Base-by-base conservation (phyloP, 2,797 vertebrate species). In the Cryptoblepharus egeriae region DNA sequence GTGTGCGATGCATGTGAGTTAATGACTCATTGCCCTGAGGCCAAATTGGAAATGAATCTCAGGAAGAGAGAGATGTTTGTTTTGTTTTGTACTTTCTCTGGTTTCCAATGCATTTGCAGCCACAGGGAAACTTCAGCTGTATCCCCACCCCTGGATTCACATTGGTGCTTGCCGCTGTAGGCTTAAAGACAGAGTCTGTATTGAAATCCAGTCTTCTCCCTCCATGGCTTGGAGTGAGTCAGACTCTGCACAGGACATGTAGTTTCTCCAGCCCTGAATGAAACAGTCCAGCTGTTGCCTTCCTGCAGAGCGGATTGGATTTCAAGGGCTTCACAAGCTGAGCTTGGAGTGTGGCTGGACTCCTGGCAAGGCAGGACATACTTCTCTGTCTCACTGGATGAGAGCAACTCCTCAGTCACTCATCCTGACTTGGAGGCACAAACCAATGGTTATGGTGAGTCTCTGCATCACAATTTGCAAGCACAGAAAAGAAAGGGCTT, bases 251-350 rank as follows among this genome's bases (percentile, higher is more conserved):
- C 35, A 82, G 82, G n/a, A 0, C 79, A 6, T 80, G 82, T 80
- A 0, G 74, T 26, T 77, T 75, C 88, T 87, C 87, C 83, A 1
- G 75, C 86, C 90, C 58, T 84, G 32, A 88, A 85, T 91, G 92
- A 93, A 90, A 88, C 74, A 61, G 72, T 84, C 88, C 91, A 93
- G 92, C 92, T 92, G 93, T 88, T 92, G 85, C 88, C 64, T 42
- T 45, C 83, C 88, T 39, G 85, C 80, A 86, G 78, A 72, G 88
- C 83, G 83, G 90, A 88, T 93, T 92, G 87, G 84, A 22, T 94
- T 92, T 93, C 94, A 90, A 2, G 90, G 84, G 89, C 90, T 73
- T 79, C 77, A 13, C 83, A 81, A 12, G 77, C 81, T 60, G 74
- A 88, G 89, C 84, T 83, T 15, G 80, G 85, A 88, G 65, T 81